These are phyloP conservation scores for Sigmodon hispidus DNA, from an alignment of 2,113 vertebrate species.

Conservation along the genomic window DNA sequence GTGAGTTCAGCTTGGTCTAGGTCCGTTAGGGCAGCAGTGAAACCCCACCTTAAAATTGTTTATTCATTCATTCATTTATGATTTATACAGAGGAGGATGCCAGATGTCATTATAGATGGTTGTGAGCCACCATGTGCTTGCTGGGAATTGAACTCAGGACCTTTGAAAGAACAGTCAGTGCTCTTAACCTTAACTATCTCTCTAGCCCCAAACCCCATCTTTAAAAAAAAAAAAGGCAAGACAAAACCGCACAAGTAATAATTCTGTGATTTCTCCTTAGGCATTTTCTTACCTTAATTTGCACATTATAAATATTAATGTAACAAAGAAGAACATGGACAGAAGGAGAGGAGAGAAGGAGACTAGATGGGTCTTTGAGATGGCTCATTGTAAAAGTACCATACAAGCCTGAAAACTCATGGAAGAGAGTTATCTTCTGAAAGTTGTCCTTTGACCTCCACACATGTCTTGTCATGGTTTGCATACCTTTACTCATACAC, in stretches of 20 bases:
- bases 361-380: background rate
- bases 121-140: too few species aligned
- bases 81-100: too few species aligned
- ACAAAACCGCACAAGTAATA: background rate
- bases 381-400: background rate
- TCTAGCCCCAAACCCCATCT: background rate
- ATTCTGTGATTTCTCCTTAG: background rate
- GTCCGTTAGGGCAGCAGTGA: background rate
- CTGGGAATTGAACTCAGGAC: too few species aligned
- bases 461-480: background rate
- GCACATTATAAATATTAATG: background rate
- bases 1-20: background rate
- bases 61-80: too few species aligned
- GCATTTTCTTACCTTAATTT: background rate
- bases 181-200: too few species aligned
- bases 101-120: too few species aligned
- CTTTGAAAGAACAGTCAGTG: too few species aligned
- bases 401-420: background rate
- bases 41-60: background rate
- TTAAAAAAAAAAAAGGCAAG: background rate
- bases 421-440: background rate
- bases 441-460: background rate
- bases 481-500: too few species aligned
- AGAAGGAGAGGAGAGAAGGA: background rate
- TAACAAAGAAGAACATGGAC: background rate